Evolutionary conservation across 2,888 invertebrate species (phyloP), one percentile per base, ranked within the genome.

Genomic region (Blastobasis adustella): DNA sequence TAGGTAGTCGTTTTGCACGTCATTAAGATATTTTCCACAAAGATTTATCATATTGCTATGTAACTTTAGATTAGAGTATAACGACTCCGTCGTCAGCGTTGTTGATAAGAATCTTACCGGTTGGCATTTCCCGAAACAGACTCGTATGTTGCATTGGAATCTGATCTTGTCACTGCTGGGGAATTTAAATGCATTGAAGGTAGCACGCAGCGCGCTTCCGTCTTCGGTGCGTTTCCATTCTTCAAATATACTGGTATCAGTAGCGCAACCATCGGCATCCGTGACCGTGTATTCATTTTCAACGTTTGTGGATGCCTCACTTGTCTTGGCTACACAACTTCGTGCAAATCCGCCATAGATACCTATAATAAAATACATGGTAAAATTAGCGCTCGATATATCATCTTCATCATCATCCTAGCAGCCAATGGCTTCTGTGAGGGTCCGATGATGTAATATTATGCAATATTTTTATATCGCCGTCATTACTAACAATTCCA

Each of bases 271-370:
- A 67, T 97, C 95, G 66, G 96, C 96, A 76, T 98, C 97, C 0
- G 97, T 97, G 37, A 98, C 97, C 37, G 94, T 91, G 72, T 97
- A 97, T 71, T 97, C 96, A 69, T 96, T 97, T 74, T 97, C 96
- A 40, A 94, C 90, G 66, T 93, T 95, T 8, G 87, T 85, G 9
- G 81, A 74, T 61, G 94, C 93, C 76, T 96, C 96, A 89, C 95
- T 95, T 0, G 98, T 97, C 79, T 96, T 96, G 50, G 97, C 97
- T 10, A 97, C 94, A 74, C 97, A 98, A 69, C 95, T 96, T 64
- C 97, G 91, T 1, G 97, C 97, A 71, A 97, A 97, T 49, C 97
- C 97, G 60, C 97, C 97, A 74, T 98, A 98, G 66, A 97, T 97
- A 60, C 94, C 94, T 93, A 63, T 37, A 71, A 69, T 54, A 56